phyloP scores from a whole-genome alignment of 2,113 vertebrate genomes.

The Lontra canadensis region DNA sequence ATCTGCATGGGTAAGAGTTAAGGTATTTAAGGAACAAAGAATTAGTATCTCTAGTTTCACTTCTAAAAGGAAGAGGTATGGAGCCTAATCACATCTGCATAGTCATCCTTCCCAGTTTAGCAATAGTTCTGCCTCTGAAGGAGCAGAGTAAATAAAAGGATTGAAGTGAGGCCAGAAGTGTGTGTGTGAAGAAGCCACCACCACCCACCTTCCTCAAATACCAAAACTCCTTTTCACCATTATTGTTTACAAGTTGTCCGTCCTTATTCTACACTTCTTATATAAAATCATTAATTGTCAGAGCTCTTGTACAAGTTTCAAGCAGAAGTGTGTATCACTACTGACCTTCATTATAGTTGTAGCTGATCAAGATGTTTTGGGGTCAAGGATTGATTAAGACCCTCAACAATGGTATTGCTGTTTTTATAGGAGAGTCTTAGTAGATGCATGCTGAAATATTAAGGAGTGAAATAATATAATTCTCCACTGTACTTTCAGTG shows the following conservation, averaged over 20 bases:
- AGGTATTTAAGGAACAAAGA: neutral
- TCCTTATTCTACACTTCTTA: neutral
- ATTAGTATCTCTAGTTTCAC: neutral
- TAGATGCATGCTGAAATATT: neutral
- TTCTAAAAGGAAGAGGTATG: neutral
- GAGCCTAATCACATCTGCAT: neutral
- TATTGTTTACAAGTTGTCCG: neutral
- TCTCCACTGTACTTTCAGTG: neutral
- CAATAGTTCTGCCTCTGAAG: neutral
- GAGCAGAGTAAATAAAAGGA: neutral
- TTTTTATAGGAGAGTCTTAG: constrained; percentile 41
- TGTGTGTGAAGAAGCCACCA: neutral
- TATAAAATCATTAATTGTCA: neutral
- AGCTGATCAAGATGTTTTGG: neutral
- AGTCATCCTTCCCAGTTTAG: neutral
- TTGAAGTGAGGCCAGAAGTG: neutral
- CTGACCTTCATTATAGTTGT: neutral
- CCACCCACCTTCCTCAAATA: neutral
- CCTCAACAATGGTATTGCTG: neutral
- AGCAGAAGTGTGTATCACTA: neutral
- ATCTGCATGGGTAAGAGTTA: neutral
- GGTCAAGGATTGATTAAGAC: neutral
- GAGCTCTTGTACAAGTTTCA: neutral
- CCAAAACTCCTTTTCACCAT: neutral
- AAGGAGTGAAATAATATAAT: constrained; percentile 1